These are phyloP conservation scores for Magallana angulata DNA, from an alignment of 1,140 invertebrate genomes.

Conservation along the genomic window DNA sequence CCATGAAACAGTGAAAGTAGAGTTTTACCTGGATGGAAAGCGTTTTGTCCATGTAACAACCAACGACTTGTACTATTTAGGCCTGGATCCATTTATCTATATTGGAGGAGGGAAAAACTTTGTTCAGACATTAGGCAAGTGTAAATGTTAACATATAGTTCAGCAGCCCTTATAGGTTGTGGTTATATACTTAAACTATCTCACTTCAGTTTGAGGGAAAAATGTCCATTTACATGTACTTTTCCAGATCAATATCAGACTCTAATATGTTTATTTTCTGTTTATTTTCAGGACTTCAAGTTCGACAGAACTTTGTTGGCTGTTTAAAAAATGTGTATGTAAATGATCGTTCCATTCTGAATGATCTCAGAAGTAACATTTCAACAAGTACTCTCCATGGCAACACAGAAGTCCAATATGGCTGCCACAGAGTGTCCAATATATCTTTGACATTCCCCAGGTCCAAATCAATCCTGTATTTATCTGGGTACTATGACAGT, in stretches of 20 bases:
- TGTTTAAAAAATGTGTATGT: constrained; percentile 95
- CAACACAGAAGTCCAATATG: constrained; percentile 89
- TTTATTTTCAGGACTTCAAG: constrained; percentile 78
- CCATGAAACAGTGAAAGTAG: constrained; percentile 86
- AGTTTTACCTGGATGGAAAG: constrained; percentile 85
- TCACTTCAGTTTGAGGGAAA: no score
- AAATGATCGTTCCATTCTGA: constrained; percentile 93
- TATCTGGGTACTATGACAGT: constrained; percentile 84
- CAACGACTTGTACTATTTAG: constrained; percentile 87
- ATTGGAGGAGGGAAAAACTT: constrained; percentile 89
- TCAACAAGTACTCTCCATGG: constrained; percentile 86
- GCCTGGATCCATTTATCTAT: constrained; percentile 95
- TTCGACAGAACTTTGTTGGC: constrained; percentile 85
- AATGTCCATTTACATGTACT: no score
- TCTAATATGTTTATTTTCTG: neutral
- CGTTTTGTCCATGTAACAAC: constrained; percentile 82
- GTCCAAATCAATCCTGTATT: constrained; percentile 81
- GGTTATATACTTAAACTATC: no score
- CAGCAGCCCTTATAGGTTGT: no score
- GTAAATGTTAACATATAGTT: neutral
- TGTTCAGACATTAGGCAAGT: constrained; percentile 75
- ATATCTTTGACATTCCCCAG: constrained; percentile 96
- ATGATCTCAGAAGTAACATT: constrained; percentile 84
- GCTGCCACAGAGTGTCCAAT: constrained; percentile 90
- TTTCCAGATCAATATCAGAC: no score